Evolutionary conservation across 2,113 vertebrate species (phyloP).

Genomic region (Rhegmatorhina hoffmannsi): DNA sequence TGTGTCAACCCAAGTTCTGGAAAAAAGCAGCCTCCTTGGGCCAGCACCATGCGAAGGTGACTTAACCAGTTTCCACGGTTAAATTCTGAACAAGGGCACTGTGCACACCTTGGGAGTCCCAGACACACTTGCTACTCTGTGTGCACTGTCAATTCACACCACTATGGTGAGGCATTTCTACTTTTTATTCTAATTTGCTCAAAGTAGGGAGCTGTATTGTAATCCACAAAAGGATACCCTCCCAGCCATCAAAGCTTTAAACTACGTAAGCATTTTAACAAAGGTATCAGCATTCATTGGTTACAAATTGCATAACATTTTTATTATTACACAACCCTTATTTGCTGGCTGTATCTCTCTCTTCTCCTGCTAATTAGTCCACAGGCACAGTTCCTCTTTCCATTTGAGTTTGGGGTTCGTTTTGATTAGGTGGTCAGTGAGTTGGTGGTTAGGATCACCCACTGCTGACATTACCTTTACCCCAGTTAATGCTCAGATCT

Average conservation of each 20-base stretch:
- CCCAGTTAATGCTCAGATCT: background rate
- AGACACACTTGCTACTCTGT: background rate
- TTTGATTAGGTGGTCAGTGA: background rate
- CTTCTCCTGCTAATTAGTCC: background rate
- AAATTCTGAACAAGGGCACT: background rate
- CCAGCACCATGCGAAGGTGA: background rate
- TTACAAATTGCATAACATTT: background rate
- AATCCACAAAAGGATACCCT: background rate
- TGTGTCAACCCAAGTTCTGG: background rate
- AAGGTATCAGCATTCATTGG: background rate
- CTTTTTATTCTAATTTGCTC: background rate
- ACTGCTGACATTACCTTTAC: background rate
- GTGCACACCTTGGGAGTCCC: background rate
- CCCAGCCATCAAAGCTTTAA: background rate
- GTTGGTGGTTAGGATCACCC: background rate
- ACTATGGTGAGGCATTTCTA: background rate
- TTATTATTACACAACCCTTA: background rate
- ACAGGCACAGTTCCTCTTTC: background rate
- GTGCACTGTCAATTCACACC: background rate
- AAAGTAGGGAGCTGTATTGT: background rate
- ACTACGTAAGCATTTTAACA: background rate
- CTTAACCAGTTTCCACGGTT: background rate
- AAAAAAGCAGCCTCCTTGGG: background rate
- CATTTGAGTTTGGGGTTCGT: background rate
- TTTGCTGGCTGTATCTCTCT: fast-evolving